Percentiles rank a stretch among this genome's conserved stretches.
Evolutionary conservation across 2,113 vertebrate genomes (phyloP).

Genomic region (Hyla sarda): DNA sequence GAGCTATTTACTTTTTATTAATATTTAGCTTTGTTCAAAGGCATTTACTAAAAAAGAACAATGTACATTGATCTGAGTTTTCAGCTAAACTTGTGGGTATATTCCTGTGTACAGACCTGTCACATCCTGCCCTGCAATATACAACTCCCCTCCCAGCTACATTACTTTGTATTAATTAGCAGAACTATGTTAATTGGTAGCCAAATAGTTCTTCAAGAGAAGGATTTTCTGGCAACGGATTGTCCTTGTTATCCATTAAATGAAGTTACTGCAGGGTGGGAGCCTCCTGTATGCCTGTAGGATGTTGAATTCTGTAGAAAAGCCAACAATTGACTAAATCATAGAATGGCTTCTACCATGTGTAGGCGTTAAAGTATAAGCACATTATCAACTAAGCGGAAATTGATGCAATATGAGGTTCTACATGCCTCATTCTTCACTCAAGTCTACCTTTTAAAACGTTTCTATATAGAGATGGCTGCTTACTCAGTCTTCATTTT

Average conservation of each 20-base stretch:
- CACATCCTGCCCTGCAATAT: not conserved
- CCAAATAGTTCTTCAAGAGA: conserved; percentile 25
- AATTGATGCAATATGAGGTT: not conserved
- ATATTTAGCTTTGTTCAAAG: not conserved
- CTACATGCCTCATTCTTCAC: not conserved
- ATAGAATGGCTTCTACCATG: not conserved
- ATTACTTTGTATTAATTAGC: conserved; percentile 40
- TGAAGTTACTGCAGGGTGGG: conserved; percentile 18
- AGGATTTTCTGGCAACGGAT: conserved; percentile 6
- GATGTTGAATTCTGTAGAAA: not conserved
- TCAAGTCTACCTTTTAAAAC: not conserved
- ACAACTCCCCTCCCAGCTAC: not conserved
- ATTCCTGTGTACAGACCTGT: not conserved
- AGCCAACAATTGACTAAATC: conserved; percentile 19
- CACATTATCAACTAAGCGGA: not conserved
- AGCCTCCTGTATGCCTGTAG: not conserved
- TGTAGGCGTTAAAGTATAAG: not conserved
- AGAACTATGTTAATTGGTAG: conserved; percentile 45
- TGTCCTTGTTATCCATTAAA: not conserved
- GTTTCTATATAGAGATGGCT: too few relatives aligned
- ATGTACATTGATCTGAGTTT: not conserved
- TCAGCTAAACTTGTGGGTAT: not conserved
- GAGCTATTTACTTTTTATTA: not conserved
- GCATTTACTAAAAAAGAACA: not conserved
- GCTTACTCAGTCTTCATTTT: too few relatives aligned